Conservation (phyloP, 2,797 vertebrate species). For the Lithobates sylvaticus region DNA sequence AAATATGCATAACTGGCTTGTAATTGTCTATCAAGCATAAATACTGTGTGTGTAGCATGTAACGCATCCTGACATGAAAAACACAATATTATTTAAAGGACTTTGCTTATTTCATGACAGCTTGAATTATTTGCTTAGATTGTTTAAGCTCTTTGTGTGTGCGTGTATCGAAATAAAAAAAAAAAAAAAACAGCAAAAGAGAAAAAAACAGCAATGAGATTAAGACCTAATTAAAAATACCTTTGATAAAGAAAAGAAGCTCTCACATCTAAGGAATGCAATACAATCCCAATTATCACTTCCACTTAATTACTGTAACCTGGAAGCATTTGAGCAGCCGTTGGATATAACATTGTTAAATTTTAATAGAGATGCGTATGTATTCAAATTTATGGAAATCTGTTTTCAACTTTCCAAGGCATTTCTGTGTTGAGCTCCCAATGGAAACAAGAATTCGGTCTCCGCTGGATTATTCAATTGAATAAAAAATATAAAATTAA, state of each 20-base stretch:
- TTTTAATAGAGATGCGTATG: conserved; percentile 65
- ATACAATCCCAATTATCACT: conserved; percentile 61
- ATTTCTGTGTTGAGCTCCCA: conserved; percentile 53
- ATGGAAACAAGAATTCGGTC: conserved; percentile 57
- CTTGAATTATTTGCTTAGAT: conserved; percentile 53
- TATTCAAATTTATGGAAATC: conserved; percentile 67
- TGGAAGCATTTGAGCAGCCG: conserved; percentile 65
- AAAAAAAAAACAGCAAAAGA: conserved; percentile 9
- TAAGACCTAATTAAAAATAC: conserved; percentile 61
- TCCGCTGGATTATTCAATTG: conserved; percentile 62
- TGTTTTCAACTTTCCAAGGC: conserved; percentile 61
- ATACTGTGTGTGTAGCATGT: conserved; percentile 48
- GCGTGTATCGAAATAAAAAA: conserved; percentile 43
- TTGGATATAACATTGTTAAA: conserved; percentile 65
- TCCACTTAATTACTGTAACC: conserved; percentile 71
- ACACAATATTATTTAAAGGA: conserved; percentile 50
- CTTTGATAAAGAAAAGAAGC: conserved; percentile 60
- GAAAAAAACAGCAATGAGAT: conserved; percentile 44
- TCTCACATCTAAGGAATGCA: conserved; percentile 55
- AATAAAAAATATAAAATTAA: conserved; percentile 68
- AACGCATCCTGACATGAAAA: conserved; percentile 42
- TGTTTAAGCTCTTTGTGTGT: conserved; percentile 34
- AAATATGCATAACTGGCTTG: conserved; percentile 46
- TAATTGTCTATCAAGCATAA: conserved; percentile 43
- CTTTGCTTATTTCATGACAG: conserved; percentile 54